Conservation (phyloP, 1,140 invertebrate genomes). For the Drosophila arizonae region DNA sequence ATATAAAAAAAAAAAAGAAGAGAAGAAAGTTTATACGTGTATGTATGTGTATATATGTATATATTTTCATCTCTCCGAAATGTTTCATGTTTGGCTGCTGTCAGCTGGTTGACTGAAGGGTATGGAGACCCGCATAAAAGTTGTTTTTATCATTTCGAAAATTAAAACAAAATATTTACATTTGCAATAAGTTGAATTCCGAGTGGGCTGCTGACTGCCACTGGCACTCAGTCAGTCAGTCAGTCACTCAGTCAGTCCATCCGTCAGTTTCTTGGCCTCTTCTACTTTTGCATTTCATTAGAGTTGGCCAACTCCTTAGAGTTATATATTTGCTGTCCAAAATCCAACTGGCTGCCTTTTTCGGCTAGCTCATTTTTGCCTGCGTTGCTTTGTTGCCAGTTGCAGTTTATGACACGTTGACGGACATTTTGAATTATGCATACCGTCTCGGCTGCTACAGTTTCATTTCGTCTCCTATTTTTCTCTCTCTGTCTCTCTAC, state of each 20-base stretch:
- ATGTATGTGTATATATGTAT: constrained; percentile 13
- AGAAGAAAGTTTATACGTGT: not conserved
- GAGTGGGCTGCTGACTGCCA: constrained; percentile 34
- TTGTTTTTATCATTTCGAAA: constrained; percentile 61
- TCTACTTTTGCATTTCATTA: constrained; percentile 26
- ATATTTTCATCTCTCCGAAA: constrained; percentile 37
- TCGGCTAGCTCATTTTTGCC: constrained; percentile 32
- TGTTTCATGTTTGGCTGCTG: constrained; percentile 39
- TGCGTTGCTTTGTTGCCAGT: constrained; percentile 34
- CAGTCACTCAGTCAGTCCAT: not conserved
- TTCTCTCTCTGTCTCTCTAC: not conserved
- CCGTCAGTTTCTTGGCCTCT: constrained; percentile 8
- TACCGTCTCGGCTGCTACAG: constrained; percentile 45
- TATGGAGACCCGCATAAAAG: constrained; percentile 54
- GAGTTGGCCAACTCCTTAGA: constrained; percentile 20
- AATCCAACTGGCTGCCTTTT: constrained; percentile 43
- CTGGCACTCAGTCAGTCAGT: constrained; percentile 7
- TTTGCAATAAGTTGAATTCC: constrained; percentile 66
- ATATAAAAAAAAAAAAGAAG: constrained; percentile 2
- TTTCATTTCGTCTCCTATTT: not conserved
- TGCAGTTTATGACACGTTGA: constrained; percentile 75
- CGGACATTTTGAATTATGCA: constrained; percentile 77
- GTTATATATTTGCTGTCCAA: constrained; percentile 26
- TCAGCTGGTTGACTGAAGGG: constrained; percentile 3
- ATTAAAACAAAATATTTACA: constrained; percentile 80